Conservation (phyloP, 2,113 vertebrate genomes). For the Xenus cinereus region DNA sequence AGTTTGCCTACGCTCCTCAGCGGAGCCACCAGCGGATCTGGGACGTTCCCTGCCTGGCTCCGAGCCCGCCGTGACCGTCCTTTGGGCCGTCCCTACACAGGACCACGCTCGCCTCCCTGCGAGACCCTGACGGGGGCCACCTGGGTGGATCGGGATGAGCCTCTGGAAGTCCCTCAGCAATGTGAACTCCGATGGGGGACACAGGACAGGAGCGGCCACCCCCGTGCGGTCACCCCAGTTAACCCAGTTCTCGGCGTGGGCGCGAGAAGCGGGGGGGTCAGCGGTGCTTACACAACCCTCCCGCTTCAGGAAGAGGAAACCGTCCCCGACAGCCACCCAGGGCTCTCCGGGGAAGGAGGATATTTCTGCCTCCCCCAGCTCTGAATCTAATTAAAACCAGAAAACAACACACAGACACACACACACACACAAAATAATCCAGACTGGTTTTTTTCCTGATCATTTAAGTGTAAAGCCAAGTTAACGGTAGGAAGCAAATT, state of each 20-base stretch:
- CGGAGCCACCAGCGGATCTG: background rate
- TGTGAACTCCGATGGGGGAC: accelerated
- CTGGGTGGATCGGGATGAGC: background rate
- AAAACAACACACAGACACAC: background rate
- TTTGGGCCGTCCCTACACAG: background rate
- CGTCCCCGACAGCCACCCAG: background rate
- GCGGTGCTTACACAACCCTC: background rate
- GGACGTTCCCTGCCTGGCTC: background rate
- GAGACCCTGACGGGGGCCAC: background rate
- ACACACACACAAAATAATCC: background rate
- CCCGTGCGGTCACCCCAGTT: background rate
- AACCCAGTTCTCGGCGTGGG: background rate
- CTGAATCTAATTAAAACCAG: constrained; percentile 30
- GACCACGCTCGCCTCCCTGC: background rate
- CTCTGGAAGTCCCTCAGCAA: background rate
- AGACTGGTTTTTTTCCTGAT: background rate
- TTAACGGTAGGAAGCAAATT: background rate
- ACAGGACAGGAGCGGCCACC: background rate
- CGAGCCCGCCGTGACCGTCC: accelerated
- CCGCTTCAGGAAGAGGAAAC: constrained; percentile 41
- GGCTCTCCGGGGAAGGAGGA: background rate
- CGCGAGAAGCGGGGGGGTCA: background rate
- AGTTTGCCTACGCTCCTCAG: background rate
- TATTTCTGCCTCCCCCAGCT: constrained; percentile 36
- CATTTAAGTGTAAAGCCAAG: constrained; percentile 15